Percentiles rank a stretch among this genome's conserved stretches.
Evolutionary conservation across 2,113 vertebrate species (phyloP).

Genomic region (Elachura formosa): DNA sequence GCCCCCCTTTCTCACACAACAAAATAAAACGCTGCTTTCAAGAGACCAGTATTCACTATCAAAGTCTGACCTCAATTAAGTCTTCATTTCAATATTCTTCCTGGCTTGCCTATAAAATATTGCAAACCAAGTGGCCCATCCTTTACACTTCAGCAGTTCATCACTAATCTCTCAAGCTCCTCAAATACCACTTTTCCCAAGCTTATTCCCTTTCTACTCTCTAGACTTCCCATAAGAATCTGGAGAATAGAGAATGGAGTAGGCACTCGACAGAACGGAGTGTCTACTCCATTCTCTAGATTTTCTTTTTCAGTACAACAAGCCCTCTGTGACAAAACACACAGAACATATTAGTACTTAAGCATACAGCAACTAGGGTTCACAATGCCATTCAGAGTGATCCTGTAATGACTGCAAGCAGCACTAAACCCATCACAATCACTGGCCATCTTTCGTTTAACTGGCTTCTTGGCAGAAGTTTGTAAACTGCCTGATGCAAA

Average conservation of each 20-base stretch:
- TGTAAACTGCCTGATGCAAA: neutral
- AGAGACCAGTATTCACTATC: neutral
- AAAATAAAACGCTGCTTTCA: neutral
- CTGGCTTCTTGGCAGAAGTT: neutral
- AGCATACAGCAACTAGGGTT: neutral
- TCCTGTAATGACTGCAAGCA: neutral
- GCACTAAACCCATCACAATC: neutral
- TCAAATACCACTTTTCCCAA: neutral
- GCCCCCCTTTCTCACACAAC: neutral
- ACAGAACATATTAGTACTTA: neutral
- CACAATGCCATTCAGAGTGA: neutral
- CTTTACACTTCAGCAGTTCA: neutral
- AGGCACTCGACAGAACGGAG: too few species aligned
- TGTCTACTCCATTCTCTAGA: neutral
- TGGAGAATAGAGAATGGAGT: too few species aligned
- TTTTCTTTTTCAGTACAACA: neutral
- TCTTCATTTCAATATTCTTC: neutral
- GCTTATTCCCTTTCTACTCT: neutral
- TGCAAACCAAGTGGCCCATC: neutral
- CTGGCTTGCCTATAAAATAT: neutral
- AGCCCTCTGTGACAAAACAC: accelerated
- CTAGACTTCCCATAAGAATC: neutral
- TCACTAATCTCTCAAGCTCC: neutral
- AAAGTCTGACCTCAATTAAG: neutral
- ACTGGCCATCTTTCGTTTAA: neutral